Evolutionary conservation across 2,888 invertebrate genomes (phyloP), one percentile per base, ranked within the genome.

Genomic region (Neoitamus cyanurus): DNA sequence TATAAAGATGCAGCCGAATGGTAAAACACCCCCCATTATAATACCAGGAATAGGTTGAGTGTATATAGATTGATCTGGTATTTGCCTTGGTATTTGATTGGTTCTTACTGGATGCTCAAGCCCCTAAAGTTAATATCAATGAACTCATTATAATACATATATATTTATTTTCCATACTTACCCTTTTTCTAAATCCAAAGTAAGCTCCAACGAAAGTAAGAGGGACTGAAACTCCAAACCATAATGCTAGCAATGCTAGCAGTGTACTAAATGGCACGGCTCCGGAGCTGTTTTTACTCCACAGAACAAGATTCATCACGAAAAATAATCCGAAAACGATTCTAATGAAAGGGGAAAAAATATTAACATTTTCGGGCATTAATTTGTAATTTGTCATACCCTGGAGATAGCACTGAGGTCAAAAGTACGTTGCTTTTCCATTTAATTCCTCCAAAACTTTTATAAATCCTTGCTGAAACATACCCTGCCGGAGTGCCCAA

Each of bases 371-470:
- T 36, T 34, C 25, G 73, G 7, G 48, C 28, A 42, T 37, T 20
- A 1, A 25, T 37, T 82, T 82, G n/a, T 11, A 30, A 34, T 48
- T 36, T 68, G 93, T 92, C 25, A 25, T 92, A 98, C 98, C 99
- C 99, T 1, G 99, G 99, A 89, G 98, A 97, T 13, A 99, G 93
- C 94, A 98, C 97, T 4, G 99, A 97, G 0, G 99, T 99, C 42
- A 99, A 93, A 84, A 99, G 92, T 0, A 99, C 98, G 92, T 99
- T 99, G 85, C 97, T 97, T 92, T 99, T 99, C 99, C 99, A 99
- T 89, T 98, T 96, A 87, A 99, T 95, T 0, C 99, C 99, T 9
- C 99, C 99, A 91, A 99, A 99, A 92, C 98, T 98, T 93, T 99
- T 99, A 92, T 99, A 99, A 88, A 99, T 95, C 88, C 99, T 93